phyloP scores from a whole-genome alignment of 2,888 invertebrate genomes.

The Agonopterix alstromeriana region DNA sequence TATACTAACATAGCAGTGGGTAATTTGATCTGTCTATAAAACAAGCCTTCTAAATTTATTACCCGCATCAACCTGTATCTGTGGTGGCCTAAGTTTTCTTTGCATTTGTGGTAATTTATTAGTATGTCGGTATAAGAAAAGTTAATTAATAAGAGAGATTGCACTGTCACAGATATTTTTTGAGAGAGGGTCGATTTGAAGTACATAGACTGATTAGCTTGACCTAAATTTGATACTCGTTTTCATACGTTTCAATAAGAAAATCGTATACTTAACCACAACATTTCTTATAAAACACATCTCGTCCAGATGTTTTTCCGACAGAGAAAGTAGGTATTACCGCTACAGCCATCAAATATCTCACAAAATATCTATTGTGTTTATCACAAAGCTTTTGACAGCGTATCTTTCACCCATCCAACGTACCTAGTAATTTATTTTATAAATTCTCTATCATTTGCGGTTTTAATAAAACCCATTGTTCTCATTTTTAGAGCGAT shows the following conservation, averaged over 20 bases:
- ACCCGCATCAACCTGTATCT: constrained; percentile 10
- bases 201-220: no score
- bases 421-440: constrained; percentile 33
- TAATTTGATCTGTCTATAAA: constrained; percentile 59
- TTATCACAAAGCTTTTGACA: constrained; percentile 41
- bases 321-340: constrained; percentile 14
- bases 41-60: constrained; percentile 42
- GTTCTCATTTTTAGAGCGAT: constrained; percentile 15
- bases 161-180: no score
- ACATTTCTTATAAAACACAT: no score
- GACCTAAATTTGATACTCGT: no score
- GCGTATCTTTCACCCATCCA: constrained; percentile 34
- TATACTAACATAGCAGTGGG: constrained; percentile 43
- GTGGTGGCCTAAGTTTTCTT: neutral
- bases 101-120: neutral
- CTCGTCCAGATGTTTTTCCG: constrained; percentile 9
- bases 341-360: constrained; percentile 12
- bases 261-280: no score
- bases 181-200: no score
- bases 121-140: no score
- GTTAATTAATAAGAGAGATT: no score
- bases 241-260: no score
- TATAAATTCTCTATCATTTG: constrained; percentile 36
- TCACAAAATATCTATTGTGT: constrained; percentile 45
- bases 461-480: constrained; percentile 25